Evolutionary conservation across 2,113 vertebrate genomes (phyloP), one percentile per base, ranked within the genome.

Genomic region (Octodon degus): DNA sequence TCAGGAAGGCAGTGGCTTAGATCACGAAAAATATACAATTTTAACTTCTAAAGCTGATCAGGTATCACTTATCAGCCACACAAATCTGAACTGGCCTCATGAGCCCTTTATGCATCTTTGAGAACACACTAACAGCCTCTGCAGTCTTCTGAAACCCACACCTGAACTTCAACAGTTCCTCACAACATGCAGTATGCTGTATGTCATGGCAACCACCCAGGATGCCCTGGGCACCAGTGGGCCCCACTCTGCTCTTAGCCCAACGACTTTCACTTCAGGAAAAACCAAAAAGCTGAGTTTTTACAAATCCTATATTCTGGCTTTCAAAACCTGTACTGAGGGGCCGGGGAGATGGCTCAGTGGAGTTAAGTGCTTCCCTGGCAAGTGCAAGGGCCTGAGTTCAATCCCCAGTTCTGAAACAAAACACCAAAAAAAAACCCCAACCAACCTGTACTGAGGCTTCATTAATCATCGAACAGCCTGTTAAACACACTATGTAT

Each of bases 301-400:
- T 82, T 55, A 92, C 43, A 93, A 87, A 96, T 72, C 37, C 80
- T 37, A 47, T 43, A 76, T 13, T 72, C 20, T 24, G 72, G 87
- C 43, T 91, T 91, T 93, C 63, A 92, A 90, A 60, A 13, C 10
- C 2, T 86, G 10, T 12, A 24, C 82, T 60, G 2, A 32, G 30
- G 72, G 43, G 43, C 43, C 6, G 43, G 43, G 43, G 43, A 43
- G 43, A 43, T 43, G 43, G 43, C 3, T 4, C 43, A 43, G 43
- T 43, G 5, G 43, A 43, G 6, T 43, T 43, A 43, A 43, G 43
- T 43, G 43, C 43, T 43, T 43, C 43, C 43, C 43, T 43, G 43
- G 43, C 4, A 43, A 43, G 43, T 43, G 43, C 43, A 43, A 43
- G 43, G 43, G 43, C 43, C 4, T 43, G 43, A 43, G 43, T 43